Evolutionary conservation across 2,797 vertebrate genomes (phyloP).

Genomic region (Megalops cyprinoides): DNA sequence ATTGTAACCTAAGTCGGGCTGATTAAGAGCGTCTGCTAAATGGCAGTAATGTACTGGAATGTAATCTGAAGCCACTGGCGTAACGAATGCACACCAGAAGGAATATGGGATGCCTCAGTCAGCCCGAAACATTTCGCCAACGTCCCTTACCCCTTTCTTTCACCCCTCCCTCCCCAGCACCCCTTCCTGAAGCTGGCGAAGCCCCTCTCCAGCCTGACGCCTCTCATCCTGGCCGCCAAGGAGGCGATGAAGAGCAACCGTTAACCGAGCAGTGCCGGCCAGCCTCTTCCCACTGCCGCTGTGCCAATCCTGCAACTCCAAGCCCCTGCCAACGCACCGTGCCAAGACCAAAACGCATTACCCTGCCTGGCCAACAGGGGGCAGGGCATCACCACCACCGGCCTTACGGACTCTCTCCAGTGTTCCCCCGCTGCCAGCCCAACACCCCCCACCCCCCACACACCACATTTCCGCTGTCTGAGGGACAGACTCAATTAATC

Average conservation of each 20-base stretch:
- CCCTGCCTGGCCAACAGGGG: slow-evolving; percentile 11
- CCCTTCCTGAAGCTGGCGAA: slow-evolving; percentile 98
- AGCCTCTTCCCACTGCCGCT: neutral
- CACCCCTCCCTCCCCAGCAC: slow-evolving; percentile 75
- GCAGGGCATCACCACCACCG: slow-evolving; percentile 64
- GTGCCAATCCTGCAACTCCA: slow-evolving; percentile 52
- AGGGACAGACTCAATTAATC: neutral
- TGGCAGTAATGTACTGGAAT: too few relatives aligned
- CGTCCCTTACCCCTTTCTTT: neutral
- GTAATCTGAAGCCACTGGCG: too few relatives aligned
- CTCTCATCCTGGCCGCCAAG: slow-evolving; percentile 97
- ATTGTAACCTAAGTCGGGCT: too few relatives aligned
- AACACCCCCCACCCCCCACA: neutral
- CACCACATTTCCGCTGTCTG: neutral
- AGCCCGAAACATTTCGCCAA: neutral
- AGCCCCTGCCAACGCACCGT: slow-evolving; percentile 72
- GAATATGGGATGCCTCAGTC: neutral
- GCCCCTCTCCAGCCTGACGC: slow-evolving; percentile 96
- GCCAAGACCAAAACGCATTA: slow-evolving; percentile 69
- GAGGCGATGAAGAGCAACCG: slow-evolving; percentile 98
- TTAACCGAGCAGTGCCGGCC: slow-evolving; percentile 66
- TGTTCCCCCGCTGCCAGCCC: slow-evolving; percentile 39
- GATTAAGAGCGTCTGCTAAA: too few relatives aligned
- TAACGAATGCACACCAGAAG: too few relatives aligned
- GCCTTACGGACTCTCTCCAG: slow-evolving; percentile 63